Evolutionary conservation across 2,113 vertebrate species (phyloP).

Genomic region (Onychostruthus taczanowskii): DNA sequence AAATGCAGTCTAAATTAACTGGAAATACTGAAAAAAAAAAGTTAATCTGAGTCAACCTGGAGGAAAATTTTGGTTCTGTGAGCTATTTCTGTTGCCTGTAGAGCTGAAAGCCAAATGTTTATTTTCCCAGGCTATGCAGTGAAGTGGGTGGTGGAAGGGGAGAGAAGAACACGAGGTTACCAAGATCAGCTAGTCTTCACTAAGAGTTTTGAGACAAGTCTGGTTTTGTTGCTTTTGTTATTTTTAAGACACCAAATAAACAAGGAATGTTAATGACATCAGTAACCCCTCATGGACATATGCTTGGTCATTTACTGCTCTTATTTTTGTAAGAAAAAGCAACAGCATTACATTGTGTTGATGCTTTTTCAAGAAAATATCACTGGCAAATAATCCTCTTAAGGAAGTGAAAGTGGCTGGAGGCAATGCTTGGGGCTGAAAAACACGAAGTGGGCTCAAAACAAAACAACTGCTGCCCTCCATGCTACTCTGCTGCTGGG

Average conservation of each 20-base stretch:
- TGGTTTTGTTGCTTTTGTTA: background rate
- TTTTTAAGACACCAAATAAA: constrained; percentile 34
- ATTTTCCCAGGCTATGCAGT: background rate
- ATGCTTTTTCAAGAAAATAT: constrained; percentile 68
- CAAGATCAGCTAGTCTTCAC: background rate
- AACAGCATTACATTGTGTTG: constrained; percentile 46
- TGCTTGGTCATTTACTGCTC: constrained; percentile 41
- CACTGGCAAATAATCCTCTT: constrained; percentile 71
- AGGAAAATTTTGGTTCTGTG: background rate
- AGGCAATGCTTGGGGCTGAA: constrained; percentile 71
- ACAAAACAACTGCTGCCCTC: constrained; percentile 45
- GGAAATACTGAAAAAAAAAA: background rate
- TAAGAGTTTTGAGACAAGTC: background rate
- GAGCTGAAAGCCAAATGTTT: background rate
- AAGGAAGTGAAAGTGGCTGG: constrained; percentile 71
- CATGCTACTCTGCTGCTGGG: background rate
- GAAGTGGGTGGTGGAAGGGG: background rate
- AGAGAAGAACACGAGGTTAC: background rate
- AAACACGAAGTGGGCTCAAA: constrained; percentile 46
- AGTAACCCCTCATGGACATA: background rate
- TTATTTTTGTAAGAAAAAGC: constrained; percentile 68
- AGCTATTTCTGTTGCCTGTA: background rate
- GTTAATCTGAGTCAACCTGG: background rate
- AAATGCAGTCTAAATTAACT: background rate
- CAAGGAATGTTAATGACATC: constrained; percentile 39